Evolutionary conservation across 2,797 vertebrate genomes (phyloP).

Genomic region (Halcyon smyrnensis): DNA sequence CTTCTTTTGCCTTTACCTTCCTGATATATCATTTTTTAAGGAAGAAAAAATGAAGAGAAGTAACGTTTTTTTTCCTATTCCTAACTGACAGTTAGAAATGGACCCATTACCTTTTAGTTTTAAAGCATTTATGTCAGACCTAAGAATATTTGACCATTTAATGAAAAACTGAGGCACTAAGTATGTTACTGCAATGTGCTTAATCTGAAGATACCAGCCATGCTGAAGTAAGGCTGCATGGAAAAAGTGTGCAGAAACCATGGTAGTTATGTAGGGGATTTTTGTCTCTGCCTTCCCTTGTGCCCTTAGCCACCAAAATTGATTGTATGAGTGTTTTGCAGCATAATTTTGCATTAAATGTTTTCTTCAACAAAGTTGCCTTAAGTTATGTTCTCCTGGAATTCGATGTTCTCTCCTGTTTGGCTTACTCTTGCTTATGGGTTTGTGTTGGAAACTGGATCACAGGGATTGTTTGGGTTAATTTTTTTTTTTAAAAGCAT

Average conservation of each 20-base stretch:
- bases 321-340: background rate
- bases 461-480: background rate
- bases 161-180: background rate
- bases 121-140: background rate
- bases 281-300: background rate
- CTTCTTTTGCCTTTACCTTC: slow-evolving; percentile 35
- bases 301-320: background rate
- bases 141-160: background rate
- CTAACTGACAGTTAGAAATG: background rate
- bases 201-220: background rate
- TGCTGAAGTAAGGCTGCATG: background rate
- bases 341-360: background rate
- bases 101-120: background rate
- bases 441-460: background rate
- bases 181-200: background rate
- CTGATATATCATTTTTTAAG: background rate
- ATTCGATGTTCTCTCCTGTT: background rate
- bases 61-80: background rate
- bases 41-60: background rate
- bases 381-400: background rate
- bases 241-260: background rate
- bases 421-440: background rate
- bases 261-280: background rate
- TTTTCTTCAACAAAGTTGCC: background rate
- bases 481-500: background rate